phyloP scores from a whole-genome alignment of 2,888 invertebrate genomes.

The Pollenia labialis region DNA sequence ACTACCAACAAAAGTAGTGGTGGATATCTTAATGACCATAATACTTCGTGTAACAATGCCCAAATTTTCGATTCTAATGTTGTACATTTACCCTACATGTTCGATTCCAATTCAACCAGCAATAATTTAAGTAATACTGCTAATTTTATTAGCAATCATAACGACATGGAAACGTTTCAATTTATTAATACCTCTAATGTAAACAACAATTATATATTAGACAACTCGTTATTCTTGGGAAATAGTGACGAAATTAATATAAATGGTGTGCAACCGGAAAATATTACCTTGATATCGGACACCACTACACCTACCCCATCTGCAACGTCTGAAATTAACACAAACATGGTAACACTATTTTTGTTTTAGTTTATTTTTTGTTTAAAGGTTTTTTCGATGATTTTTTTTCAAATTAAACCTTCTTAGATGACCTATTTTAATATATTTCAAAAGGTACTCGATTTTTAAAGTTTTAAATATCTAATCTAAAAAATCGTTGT shows the following conservation, averaged over 20 bases:
- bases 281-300: conserved; percentile 74
- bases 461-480: too few relatives aligned
- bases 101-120: conserved; percentile 53
- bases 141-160: conserved; percentile 56
- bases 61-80: conserved; percentile 65
- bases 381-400: too few relatives aligned
- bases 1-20: conserved; percentile 22
- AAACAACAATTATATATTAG: conserved; percentile 62
- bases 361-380: neutral
- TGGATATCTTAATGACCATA: conserved; percentile 48
- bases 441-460: too few relatives aligned
- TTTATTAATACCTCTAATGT: conserved; percentile 37
- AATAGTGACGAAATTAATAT: conserved; percentile 50
- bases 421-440: too few relatives aligned
- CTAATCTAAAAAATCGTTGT: too few relatives aligned
- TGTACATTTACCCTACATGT: conserved; percentile 67
- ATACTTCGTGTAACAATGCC: conserved; percentile 28
- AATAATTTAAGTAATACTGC: conserved; percentile 52
- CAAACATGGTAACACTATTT: conserved; percentile 42
- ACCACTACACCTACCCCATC: conserved; percentile 72
- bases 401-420: too few relatives aligned
- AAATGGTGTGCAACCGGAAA: conserved; percentile 48
- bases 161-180: conserved; percentile 64
- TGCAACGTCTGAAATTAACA: conserved; percentile 34
- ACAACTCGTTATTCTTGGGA: conserved; percentile 54